A percentile compares a stretch with the other conserved stretches of the same genome.
phyloP scores from a whole-genome alignment of 1,140 invertebrate species.

The Pseudomyrmex concolor region DNA sequence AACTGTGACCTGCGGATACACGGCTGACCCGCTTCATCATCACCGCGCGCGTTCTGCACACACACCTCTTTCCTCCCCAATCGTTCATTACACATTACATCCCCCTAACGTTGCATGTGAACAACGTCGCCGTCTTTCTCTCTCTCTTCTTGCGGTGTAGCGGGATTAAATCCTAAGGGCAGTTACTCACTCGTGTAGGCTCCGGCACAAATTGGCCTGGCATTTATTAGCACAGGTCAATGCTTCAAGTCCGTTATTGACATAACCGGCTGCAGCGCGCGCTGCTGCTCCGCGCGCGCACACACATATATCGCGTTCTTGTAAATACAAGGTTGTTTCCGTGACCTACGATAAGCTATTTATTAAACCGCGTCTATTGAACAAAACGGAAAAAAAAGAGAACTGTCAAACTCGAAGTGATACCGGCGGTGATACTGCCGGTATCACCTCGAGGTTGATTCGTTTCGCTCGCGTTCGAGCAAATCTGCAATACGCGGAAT shows the following conservation, averaged over 20 bases:
- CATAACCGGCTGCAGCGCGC: constrained; percentile 50
- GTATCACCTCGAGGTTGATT: too few species aligned
- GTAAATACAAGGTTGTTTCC: constrained; percentile 41
- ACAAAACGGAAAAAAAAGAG: constrained; percentile 19
- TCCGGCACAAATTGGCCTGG: constrained; percentile 57
- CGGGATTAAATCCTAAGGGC: constrained; percentile 70
- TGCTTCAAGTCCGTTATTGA: constrained; percentile 68
- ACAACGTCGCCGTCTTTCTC: too few species aligned
- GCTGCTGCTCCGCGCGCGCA: not conserved
- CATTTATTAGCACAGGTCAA: constrained; percentile 79
- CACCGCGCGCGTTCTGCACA: not conserved
- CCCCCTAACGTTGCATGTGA: not conserved
- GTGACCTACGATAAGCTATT: constrained; percentile 54
- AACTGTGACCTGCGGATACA: constrained; percentile 47
- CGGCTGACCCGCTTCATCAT: constrained; percentile 44
- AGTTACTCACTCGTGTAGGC: constrained; percentile 51
- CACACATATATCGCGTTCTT: constrained; percentile 12
- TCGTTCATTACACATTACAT: not conserved
- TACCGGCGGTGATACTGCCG: too few species aligned
- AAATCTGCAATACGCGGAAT: constrained; percentile 17
- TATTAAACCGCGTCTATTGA: constrained; percentile 29
- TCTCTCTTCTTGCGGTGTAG: constrained; percentile 50
- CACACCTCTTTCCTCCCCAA: not conserved
- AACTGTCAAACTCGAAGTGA: not conserved
- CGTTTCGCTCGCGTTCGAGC: constrained; percentile 22